Evolutionary conservation across 1,140 invertebrate genomes (phyloP).

Genomic region (Calliopsis andreniformis): DNA sequence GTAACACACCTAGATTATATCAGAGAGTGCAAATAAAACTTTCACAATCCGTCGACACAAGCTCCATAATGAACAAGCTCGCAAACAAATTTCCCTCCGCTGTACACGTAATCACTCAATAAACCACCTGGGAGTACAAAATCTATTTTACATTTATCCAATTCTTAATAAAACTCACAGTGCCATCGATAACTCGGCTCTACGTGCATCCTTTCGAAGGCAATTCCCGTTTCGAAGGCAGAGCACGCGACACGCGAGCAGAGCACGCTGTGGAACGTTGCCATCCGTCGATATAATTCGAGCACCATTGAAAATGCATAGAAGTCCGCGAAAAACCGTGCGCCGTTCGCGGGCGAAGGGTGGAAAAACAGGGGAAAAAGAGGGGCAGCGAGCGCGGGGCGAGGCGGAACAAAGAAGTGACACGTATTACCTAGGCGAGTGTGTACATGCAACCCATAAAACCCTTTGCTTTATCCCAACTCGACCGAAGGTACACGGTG

Average conservation of each 20-base stretch:
- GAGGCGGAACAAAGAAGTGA: constrained; percentile 39
- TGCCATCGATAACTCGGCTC: too few relatives aligned
- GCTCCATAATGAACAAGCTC: too few relatives aligned
- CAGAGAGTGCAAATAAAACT: too few relatives aligned
- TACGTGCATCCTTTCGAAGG: too few relatives aligned
- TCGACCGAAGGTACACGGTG: constrained; percentile 63
- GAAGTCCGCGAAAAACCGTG: neutral
- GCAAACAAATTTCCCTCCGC: too few relatives aligned
- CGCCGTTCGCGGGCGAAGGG: constrained; percentile 9
- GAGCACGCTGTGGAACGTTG: neutral
- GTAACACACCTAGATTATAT: too few relatives aligned
- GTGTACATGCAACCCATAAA: constrained; percentile 68
- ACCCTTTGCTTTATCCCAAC: constrained; percentile 66
- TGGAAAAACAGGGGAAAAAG: constrained; percentile 20
- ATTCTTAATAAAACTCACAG: too few relatives aligned
- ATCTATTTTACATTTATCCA: too few relatives aligned
- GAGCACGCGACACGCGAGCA: neutral
- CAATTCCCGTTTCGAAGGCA: too few relatives aligned
- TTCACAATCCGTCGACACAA: too few relatives aligned
- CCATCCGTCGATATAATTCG: neutral
- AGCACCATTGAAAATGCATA: constrained; percentile 5
- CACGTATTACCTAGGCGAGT: constrained; percentile 56
- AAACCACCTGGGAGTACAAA: too few relatives aligned
- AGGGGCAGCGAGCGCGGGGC: neutral
- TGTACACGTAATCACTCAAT: too few relatives aligned